These are phyloP conservation scores for Leptinotarsa rubiginosa DNA, from an alignment of 2,888 invertebrate genomes.

Conservation along the genomic window DNA sequence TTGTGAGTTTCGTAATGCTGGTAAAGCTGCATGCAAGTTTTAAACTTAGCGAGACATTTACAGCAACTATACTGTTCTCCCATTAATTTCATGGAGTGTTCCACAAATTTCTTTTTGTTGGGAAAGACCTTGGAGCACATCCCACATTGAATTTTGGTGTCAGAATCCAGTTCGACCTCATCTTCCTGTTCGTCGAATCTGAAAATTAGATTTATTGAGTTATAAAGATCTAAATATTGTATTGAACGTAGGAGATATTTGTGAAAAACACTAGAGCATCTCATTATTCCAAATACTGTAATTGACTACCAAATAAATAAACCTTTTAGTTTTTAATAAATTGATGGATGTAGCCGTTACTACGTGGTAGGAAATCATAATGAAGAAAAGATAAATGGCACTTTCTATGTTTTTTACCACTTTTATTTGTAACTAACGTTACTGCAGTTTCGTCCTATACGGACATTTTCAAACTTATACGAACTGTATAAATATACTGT, in stretches of 20 bases:
- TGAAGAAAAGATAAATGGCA: no score
- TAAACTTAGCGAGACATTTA: constrained; percentile 58
- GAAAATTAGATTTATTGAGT: constrained; percentile 39
- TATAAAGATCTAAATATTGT: background rate
- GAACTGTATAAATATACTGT: no score
- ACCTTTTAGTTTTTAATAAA: no score
- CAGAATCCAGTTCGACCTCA: constrained; percentile 12
- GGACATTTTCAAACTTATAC: no score
- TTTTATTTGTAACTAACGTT: no score
- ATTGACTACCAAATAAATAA: no score
- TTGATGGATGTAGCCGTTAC: no score
- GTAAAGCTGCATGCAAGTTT: constrained; percentile 57
- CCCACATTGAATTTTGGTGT: constrained; percentile 58
- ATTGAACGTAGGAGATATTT: background rate
- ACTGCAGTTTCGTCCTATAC: no score
- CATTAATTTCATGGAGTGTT: constrained; percentile 59
- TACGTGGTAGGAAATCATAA: no score
- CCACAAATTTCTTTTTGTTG: constrained; percentile 58
- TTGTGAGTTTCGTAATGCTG: constrained; percentile 61
- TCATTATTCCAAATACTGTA: no score
- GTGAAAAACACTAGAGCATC: no score
- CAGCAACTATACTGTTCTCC: constrained; percentile 60
- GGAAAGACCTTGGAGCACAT: constrained; percentile 60
- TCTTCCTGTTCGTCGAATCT: constrained; percentile 43
- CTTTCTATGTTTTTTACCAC: no score